Conservation (phyloP, 1,140 invertebrate species). For the Aphelenchoides besseyi region DNA sequence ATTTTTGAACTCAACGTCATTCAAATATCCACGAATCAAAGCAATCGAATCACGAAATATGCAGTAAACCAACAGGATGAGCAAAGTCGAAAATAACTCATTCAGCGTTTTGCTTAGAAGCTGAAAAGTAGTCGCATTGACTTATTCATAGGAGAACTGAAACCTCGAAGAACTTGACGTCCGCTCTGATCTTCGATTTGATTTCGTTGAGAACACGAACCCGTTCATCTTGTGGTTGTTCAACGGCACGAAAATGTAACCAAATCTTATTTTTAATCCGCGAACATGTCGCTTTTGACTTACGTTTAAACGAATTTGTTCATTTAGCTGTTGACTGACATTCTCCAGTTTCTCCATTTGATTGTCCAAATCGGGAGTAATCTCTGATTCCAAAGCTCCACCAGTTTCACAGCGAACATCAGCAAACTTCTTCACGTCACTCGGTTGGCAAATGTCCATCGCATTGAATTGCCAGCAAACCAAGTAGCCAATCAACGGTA, state of each 20-base stretch:
- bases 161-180: constrained; percentile 31
- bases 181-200: constrained; percentile 30
- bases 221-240: constrained; percentile 33
- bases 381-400: neutral
- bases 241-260: constrained; percentile 39
- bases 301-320: constrained; percentile 39
- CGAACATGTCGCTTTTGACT: constrained; percentile 7
- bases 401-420: constrained; percentile 15
- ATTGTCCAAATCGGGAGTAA: constrained; percentile 29
- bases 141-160: neutral
- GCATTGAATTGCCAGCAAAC: constrained; percentile 37
- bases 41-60: constrained; percentile 24
- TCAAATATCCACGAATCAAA: constrained; percentile 29
- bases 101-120: constrained; percentile 21
- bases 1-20: constrained; percentile 28
- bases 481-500: constrained; percentile 29
- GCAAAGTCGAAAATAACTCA: constrained; percentile 26
- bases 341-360: constrained; percentile 40
- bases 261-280: constrained; percentile 21
- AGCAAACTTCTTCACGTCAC: constrained; percentile 16
- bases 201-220: constrained; percentile 30
- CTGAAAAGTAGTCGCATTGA: constrained; percentile 17
- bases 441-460: constrained; percentile 28
- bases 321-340: constrained; percentile 20
- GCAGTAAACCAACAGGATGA: constrained; percentile 38